Evolutionary conservation across 2,888 invertebrate genomes (phyloP).

Genomic region (Mamestra brassicae): DNA sequence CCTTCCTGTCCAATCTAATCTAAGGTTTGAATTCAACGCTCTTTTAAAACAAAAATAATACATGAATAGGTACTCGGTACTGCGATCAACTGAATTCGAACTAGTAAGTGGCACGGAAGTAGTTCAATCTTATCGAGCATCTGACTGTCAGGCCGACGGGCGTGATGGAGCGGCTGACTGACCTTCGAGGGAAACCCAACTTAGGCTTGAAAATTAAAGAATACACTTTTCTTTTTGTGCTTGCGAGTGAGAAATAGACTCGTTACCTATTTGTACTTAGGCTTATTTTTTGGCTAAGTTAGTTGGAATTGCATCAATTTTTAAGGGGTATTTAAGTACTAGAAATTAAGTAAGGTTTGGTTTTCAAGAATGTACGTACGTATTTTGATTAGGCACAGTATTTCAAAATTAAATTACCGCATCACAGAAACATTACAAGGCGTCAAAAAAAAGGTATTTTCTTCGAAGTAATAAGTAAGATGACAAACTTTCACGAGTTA

Average conservation of each 20-base stretch:
- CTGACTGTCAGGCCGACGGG: slow-evolving; percentile 32
- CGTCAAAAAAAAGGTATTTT: too few relatives aligned
- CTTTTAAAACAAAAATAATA: background rate
- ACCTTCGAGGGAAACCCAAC: slow-evolving; percentile 14
- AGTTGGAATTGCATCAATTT: too few relatives aligned
- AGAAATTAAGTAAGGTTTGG: too few relatives aligned
- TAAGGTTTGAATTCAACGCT: background rate
- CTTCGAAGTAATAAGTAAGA: too few relatives aligned
- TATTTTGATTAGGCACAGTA: too few relatives aligned
- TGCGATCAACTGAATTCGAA: slow-evolving; percentile 11
- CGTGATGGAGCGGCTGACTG: slow-evolving; percentile 50
- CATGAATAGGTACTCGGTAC: background rate
- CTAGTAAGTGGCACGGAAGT: slow-evolving; percentile 39
- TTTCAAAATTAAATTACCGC: too few relatives aligned
- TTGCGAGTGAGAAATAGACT: background rate
- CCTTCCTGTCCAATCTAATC: too few relatives aligned
- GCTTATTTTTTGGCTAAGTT: too few relatives aligned
- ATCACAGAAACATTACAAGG: too few relatives aligned
- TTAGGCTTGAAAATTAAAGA: background rate
- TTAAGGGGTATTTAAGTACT: too few relatives aligned
- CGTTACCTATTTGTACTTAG: background rate
- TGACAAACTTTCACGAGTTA: too few relatives aligned
- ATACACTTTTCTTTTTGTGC: background rate
- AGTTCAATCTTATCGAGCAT: slow-evolving; percentile 58
- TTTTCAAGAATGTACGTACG: too few relatives aligned